Conservation (phyloP, 2,797 vertebrate species). For the Salarias fasciatus region DNA sequence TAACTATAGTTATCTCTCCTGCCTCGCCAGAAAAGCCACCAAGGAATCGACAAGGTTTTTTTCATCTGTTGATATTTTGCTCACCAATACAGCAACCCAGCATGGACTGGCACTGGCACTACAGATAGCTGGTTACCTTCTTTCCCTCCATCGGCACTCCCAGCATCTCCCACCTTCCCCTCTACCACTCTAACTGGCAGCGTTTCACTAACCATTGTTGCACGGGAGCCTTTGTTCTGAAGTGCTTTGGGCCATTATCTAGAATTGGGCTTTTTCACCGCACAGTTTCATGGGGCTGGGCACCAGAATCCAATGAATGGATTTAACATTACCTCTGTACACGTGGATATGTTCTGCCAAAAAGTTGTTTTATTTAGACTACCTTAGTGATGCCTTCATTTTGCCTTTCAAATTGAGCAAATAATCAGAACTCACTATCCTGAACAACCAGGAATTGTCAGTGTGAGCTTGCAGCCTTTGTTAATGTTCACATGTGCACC, state of each 20-base stretch:
- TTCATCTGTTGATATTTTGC: conserved; percentile 70
- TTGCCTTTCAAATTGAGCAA: neutral
- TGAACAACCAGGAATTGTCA: neutral
- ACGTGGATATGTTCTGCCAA: no score
- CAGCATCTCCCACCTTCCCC: conserved; percentile 43
- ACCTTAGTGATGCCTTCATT: no score
- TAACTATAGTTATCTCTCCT: conserved; percentile 85
- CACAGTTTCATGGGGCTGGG: conserved; percentile 9
- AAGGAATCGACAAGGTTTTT: conserved; percentile 87
- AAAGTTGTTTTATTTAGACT: neutral
- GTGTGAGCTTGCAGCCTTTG: neutral
- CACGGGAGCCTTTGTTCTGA: conserved; percentile 36
- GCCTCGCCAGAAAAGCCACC: conserved; percentile 87
- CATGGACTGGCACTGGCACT: conserved; percentile 65
- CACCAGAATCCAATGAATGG: neutral
- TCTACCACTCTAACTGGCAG: conserved; percentile 57
- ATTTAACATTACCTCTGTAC: neutral
- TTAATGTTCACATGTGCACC: neutral
- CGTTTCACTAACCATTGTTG: conserved; percentile 57
- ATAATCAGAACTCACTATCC: neutral
- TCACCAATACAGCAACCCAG: conserved; percentile 56
- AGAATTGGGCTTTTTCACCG: conserved; percentile 25
- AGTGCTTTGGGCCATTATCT: conserved; percentile 35
- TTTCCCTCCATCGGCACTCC: conserved; percentile 24
- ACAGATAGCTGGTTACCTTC: conserved; percentile 26